phyloP scores from a whole-genome alignment of 2,888 invertebrate species.

The Coenonympha arcania region DNA sequence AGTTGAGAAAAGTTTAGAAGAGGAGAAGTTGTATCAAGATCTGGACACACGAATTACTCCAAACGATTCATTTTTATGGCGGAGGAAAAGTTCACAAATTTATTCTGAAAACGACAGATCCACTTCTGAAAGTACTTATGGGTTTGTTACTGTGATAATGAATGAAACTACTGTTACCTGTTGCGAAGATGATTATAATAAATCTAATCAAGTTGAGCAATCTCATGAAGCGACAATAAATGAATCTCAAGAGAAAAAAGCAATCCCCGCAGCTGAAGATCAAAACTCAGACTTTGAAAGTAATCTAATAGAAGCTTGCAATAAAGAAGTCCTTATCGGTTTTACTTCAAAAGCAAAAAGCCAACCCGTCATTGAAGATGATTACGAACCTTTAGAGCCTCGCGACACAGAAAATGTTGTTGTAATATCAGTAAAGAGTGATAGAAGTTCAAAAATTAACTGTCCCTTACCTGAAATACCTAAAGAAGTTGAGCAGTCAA shows the following conservation, averaged over 20 bases:
- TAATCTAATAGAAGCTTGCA: slow-evolving; percentile 63
- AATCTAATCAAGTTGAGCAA: slow-evolving; percentile 35
- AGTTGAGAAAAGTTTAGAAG: slow-evolving; percentile 21
- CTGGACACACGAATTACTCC: slow-evolving; percentile 66
- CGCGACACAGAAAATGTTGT: slow-evolving; percentile 49
- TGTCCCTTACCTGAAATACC: slow-evolving; percentile 71
- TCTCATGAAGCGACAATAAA: slow-evolving; percentile 32
- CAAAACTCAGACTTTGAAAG: slow-evolving; percentile 59
- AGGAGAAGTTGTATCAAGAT: slow-evolving; percentile 39
- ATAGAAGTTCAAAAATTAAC: slow-evolving; percentile 58
- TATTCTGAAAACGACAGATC: slow-evolving; percentile 59
- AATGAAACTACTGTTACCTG: slow-evolving; percentile 41
- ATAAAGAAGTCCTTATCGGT: slow-evolving; percentile 58
- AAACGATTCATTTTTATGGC: slow-evolving; percentile 79
- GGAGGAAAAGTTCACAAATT: slow-evolving; percentile 64
- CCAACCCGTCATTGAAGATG: slow-evolving; percentile 50
- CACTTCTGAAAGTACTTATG: slow-evolving; percentile 51
- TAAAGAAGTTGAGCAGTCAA: slow-evolving; percentile 36
- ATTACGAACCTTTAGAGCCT: slow-evolving; percentile 66
- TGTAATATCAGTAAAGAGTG: slow-evolving; percentile 54
- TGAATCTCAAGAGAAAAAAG: slow-evolving; percentile 40
- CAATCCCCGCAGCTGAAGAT: slow-evolving; percentile 34
- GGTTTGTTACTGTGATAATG: slow-evolving; percentile 47
- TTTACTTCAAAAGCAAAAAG: slow-evolving; percentile 49
- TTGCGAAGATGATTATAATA: slow-evolving; percentile 32